Evolutionary conservation across 2,888 invertebrate genomes (phyloP), one percentile per base, ranked within the genome.

Genomic region (Druceiella hillmani): DNA sequence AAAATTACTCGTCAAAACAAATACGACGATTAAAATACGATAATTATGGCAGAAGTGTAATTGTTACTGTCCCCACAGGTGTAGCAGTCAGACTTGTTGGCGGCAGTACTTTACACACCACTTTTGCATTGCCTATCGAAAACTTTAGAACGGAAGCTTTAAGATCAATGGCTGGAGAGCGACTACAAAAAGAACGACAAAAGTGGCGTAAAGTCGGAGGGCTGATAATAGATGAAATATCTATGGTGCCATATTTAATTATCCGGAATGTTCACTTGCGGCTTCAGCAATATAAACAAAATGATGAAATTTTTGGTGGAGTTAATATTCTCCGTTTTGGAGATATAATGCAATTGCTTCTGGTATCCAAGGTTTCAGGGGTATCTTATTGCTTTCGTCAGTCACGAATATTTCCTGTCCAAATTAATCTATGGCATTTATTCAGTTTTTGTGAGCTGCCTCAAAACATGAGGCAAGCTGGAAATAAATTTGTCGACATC

Each of bases 61-160:
- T 17, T 3, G 31, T 31, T 17, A 10, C 31, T 16, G 31, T 17
- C 5, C 31, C 31, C 14, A 31, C 31, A 9, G 31, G 9, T 4
- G 31, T 31, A 31, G 16, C 31, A 12, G 31, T 17, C 4, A 31
- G 15, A 15, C 31, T 31, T 11, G 17, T 31, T 31, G 31, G 31
- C 11, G 31, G 31, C 6, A 16, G 16, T n/a, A 31, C 31, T 7
- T 9, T 31, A 31, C 31, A 31, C 16, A 16, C 31, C 16, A 31
- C 31, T 15, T 31, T 14, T 31, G 15, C 31, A 3, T 10, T 31
- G 4, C 31, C 31, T n/a, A n/a, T n/a, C n/a, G n/a, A n/a, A n/a
- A n/a, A n/a, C n/a, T n/a, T n/a, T n/a, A n/a, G n/a, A n/a, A n/a
- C n/a, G n/a, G n/a, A n/a, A n/a, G n/a, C n/a, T n/a, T n/a, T n/a